Percentiles rank a stretch among this genome's conserved stretches.
These are phyloP conservation scores for Oikopleura dioica DNA, from an alignment of 23 tunicate genomes.

Conservation along the genomic window DNA sequence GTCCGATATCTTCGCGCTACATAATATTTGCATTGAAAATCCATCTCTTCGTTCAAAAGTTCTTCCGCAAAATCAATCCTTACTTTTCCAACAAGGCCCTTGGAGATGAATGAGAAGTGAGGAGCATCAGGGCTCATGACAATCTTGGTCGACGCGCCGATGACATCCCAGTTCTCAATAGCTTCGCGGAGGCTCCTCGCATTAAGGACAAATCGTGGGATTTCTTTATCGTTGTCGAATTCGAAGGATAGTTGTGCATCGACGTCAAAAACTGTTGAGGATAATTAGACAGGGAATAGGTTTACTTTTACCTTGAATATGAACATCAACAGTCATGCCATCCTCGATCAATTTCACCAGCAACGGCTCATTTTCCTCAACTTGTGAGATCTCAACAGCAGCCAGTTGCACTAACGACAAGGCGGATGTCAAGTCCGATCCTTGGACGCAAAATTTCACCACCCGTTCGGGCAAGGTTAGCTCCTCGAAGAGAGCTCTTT, in stretches of 20 bases:
- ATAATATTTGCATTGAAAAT: too few relatives aligned
- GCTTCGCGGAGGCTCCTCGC: not conserved
- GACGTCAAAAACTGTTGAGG: not conserved
- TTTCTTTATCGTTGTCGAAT: not conserved
- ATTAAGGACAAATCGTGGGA: not conserved
- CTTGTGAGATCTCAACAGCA: not conserved
- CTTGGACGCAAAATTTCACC: not conserved
- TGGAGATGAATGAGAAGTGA: slow-evolving; percentile 14
- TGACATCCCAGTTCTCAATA: not conserved
- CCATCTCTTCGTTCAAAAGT: too few relatives aligned
- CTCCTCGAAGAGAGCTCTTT: not conserved
- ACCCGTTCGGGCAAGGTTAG: not conserved
- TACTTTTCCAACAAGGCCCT: slow-evolving; percentile 44
- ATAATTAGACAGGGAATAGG: too few relatives aligned
- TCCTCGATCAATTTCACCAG: not conserved
- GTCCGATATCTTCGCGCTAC: slow-evolving; percentile 9
- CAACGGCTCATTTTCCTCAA: not conserved
- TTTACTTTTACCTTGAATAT: too few relatives aligned
- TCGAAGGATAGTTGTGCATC: not conserved
- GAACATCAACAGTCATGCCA: not conserved
- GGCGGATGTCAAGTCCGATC: not conserved
- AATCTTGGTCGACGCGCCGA: not conserved
- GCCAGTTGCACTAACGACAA: not conserved
- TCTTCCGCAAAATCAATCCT: slow-evolving; percentile 35
- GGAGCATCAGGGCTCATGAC: not conserved